A percentile compares a stretch with the other conserved stretches of the same genome.
Conservation (phyloP, 2,797 vertebrate genomes). For the Sphaeramia orbicularis region DNA sequence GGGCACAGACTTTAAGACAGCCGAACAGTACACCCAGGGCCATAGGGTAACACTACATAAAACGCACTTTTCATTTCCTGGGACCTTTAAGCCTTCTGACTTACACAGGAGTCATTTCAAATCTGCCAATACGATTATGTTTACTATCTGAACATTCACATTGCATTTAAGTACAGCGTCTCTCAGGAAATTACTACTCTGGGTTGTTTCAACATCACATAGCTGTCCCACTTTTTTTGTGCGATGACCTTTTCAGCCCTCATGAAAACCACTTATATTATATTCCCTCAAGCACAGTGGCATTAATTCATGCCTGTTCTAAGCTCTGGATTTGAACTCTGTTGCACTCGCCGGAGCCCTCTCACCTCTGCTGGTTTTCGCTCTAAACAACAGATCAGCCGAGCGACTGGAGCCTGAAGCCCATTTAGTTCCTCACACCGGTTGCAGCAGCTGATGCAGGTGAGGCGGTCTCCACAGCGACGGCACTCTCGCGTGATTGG, state of each 20-base stretch:
- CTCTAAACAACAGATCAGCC: conserved; percentile 56
- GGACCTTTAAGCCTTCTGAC: conserved; percentile 56
- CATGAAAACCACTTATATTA: conserved; percentile 74
- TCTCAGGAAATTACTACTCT: conserved; percentile 68
- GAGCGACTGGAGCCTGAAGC: conserved; percentile 55
- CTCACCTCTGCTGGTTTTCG: conserved; percentile 52
- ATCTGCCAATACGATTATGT: conserved; percentile 56
- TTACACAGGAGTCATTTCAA: conserved; percentile 57
- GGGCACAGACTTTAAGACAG: conserved; percentile 20
- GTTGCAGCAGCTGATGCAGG: conserved; percentile 28
- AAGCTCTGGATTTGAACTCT: conserved; percentile 65
- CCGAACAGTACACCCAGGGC: conserved; percentile 13
- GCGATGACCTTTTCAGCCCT: conserved; percentile 76
- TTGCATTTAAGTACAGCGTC: conserved; percentile 53
- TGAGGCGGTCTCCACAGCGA: conserved; percentile 2
- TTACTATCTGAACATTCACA: conserved; percentile 58
- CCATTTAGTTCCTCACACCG: conserved; percentile 47
- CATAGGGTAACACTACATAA: conserved; percentile 19
- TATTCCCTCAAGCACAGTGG: conserved; percentile 65
- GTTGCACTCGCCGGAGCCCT: conserved; percentile 43
- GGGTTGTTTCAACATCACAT: conserved; percentile 63
- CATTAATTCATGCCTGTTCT: conserved; percentile 74
- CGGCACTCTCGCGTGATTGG: conserved; percentile 37
- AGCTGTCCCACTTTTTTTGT: conserved; percentile 60
- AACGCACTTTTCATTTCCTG: conserved; percentile 51